phyloP scores from a whole-genome alignment of 2,797 vertebrate genomes.

The Cossypha dichroa region DNA sequence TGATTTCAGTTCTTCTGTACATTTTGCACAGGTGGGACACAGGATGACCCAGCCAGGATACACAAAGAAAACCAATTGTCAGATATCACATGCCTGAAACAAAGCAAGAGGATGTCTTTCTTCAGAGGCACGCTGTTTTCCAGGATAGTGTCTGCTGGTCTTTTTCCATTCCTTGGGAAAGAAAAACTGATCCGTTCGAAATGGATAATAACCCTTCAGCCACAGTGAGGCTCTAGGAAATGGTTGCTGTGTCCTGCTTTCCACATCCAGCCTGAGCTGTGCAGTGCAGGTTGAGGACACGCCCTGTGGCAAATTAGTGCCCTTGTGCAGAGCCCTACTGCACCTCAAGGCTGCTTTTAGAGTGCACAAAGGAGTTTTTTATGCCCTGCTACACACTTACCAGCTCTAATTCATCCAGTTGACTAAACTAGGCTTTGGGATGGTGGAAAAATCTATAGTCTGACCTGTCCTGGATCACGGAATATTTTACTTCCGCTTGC shows the following conservation, averaged over 20 bases:
- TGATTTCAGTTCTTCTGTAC: background rate
- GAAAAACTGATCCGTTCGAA: background rate
- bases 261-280: fast-evolving
- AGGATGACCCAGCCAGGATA: background rate
- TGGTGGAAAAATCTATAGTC: background rate
- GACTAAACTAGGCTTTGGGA: background rate
- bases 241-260: background rate
- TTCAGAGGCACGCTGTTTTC: background rate
- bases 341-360: background rate
- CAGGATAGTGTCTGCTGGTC: background rate
- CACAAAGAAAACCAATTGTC: background rate
- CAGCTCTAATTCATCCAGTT: background rate
- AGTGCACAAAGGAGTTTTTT: background rate
- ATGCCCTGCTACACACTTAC: background rate
- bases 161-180: background rate
- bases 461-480: background rate
- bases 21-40: background rate
- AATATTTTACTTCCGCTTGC: background rate
- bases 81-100: background rate
- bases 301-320: fast-evolving
- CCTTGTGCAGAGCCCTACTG: background rate
- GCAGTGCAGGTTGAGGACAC: background rate
- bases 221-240: background rate
- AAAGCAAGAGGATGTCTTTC: background rate
- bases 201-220: background rate